Conservation (phyloP, 2,888 invertebrate species). For the Microchrysa polita region DNA sequence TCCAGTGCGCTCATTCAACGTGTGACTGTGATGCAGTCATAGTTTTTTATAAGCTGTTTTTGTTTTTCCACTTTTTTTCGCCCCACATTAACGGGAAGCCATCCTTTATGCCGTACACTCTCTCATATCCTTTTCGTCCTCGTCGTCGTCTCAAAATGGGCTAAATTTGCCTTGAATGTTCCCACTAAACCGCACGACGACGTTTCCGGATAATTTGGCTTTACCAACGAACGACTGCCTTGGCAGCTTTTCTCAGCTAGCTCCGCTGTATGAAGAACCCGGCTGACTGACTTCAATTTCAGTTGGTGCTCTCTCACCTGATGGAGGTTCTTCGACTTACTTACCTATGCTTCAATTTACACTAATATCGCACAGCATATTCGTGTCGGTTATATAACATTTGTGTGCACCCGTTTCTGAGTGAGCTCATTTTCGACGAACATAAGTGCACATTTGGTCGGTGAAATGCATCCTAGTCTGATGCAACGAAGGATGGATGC, state of each 20-base stretch:
- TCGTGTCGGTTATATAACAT: too few relatives aligned
- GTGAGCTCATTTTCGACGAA: neutral
- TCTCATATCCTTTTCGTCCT: neutral
- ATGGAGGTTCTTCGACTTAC: neutral
- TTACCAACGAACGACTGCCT: neutral
- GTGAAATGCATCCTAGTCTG: neutral
- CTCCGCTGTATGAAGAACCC: too few relatives aligned
- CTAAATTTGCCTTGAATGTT: slow-evolving; percentile 2
- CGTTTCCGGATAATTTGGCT: slow-evolving; percentile 18
- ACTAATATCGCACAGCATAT: too few relatives aligned
- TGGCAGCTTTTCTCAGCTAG: slow-evolving; percentile 3
- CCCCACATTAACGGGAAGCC: too few relatives aligned
- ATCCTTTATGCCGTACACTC: neutral
- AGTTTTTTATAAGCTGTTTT: neutral
- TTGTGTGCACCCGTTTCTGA: too few relatives aligned
- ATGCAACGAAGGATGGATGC: neutral
- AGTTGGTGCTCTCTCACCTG: too few relatives aligned
- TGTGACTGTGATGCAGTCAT: neutral
- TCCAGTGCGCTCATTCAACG: neutral
- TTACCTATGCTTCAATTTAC: slow-evolving; percentile 5
- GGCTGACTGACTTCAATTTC: neutral
- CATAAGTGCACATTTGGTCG: slow-evolving; percentile 17
- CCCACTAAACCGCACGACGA: slow-evolving; percentile 12
- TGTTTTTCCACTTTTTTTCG: too few relatives aligned
- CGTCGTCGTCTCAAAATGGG: too few relatives aligned